Conservation (phyloP, 35 echinoderm and acorn worm genomes). For the Antedon bifida region DNA sequence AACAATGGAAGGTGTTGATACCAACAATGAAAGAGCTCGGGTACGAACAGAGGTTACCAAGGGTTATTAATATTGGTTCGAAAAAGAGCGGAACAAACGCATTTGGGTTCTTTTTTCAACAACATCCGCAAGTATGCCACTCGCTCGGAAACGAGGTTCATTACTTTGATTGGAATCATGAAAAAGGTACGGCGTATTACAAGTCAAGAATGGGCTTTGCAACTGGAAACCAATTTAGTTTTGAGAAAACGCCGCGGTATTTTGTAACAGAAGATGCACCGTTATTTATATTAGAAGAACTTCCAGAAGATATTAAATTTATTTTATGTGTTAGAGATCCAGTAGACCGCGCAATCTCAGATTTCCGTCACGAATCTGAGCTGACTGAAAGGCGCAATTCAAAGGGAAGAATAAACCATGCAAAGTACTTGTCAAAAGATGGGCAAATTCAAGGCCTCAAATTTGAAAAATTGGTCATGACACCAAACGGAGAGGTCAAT, state of each 20-base stretch:
- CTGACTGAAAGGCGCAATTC: conserved; percentile 13
- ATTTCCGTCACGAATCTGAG: conserved; percentile 76
- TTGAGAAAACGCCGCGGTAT: conserved; percentile 94
- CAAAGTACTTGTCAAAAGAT: neutral
- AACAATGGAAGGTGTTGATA: conserved; percentile 33
- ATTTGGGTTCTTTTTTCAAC: conserved; percentile 48
- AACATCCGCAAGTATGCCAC: conserved; percentile 71
- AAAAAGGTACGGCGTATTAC: conserved; percentile 57
- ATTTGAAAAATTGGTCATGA: conserved; percentile 31
- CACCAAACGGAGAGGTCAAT: conserved; percentile 41
- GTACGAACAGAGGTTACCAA: conserved; percentile 46
- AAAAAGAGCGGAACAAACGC: conserved; percentile 90
- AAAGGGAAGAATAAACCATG: neutral
- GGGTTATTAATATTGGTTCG: conserved; percentile 79
- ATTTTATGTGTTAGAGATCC: conserved; percentile 71
- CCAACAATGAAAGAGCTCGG: conserved; percentile 24
- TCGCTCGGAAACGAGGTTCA: conserved; percentile 84
- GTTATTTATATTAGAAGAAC: conserved; percentile 23
- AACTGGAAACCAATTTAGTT: conserved; percentile 21
- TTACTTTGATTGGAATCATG: conserved; percentile 96
- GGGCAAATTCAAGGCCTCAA: conserved; percentile 15
- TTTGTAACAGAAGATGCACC: conserved; percentile 67
- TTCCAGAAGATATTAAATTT: conserved; percentile 54
- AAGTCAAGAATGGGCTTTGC: conserved; percentile 69
- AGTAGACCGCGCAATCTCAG: conserved; percentile 38